A percentile compares a stretch with the other conserved stretches of the same genome.
These are phyloP conservation scores for Stomatorhinus ivindoensis DNA, from an alignment of 2,113 vertebrate species.

Conservation along the genomic window DNA sequence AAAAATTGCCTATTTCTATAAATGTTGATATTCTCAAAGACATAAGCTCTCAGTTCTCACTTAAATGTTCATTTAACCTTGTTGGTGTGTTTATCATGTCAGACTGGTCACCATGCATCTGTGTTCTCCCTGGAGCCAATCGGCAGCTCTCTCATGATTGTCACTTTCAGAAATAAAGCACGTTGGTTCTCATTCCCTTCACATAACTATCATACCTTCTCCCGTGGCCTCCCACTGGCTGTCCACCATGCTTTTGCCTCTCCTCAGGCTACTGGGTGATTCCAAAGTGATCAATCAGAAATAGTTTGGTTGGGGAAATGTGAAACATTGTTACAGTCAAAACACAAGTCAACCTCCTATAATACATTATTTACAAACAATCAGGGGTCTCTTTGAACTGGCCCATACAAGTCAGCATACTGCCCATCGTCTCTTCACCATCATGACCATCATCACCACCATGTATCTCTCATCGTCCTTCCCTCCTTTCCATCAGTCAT, in stretches of 20 bases:
- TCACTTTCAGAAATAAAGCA: conserved; percentile 55
- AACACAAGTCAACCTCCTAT: conserved; percentile 40
- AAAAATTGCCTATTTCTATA: neutral
- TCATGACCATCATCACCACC: neutral
- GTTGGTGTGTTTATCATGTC: neutral
- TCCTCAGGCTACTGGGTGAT: conserved; percentile 26
- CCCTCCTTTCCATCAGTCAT: neutral
- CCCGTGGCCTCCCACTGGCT: neutral
- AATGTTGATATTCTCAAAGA: neutral
- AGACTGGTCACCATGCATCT: neutral
- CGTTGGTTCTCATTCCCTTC: conserved; percentile 40
- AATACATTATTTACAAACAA: conserved; percentile 45
- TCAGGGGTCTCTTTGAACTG: conserved; percentile 34
- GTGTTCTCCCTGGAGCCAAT: conserved; percentile 36
- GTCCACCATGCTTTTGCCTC: neutral
- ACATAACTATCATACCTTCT: neutral
- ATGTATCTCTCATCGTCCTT: neutral
- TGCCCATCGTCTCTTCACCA: conserved; percentile 28
- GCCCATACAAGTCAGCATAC: conserved; percentile 19
- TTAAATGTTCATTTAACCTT: neutral
- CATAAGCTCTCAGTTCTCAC: neutral
- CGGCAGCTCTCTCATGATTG: conserved; percentile 46
- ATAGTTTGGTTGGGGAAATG: conserved; percentile 48
- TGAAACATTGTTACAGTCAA: conserved; percentile 49
- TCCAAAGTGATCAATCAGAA: conserved; percentile 31